Conservation (phyloP, 1,140 invertebrate genomes). For the Temnothorax longispinosus region DNA sequence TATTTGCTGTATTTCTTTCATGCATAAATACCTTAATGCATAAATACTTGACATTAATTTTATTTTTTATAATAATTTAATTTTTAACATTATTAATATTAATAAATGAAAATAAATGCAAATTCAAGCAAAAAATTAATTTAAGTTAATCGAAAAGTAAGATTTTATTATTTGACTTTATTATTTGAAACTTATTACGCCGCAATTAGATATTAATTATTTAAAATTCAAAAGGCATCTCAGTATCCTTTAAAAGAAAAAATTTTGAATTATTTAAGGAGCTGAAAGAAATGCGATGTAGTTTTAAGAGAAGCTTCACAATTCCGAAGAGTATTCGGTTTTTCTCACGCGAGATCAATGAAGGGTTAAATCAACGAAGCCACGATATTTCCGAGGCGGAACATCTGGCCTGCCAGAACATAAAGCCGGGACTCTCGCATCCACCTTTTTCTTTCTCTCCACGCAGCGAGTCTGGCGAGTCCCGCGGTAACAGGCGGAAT, state of each 20-base stretch:
- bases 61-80: not conserved
- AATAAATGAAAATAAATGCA: not conserved
- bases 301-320: not conserved
- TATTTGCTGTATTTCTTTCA: not conserved
- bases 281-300: not conserved
- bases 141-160: not conserved
- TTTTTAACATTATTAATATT: not conserved
- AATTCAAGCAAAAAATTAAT: not conserved
- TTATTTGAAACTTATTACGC: not conserved
- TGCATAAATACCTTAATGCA: not conserved
- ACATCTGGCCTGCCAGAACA: conserved; percentile 21
- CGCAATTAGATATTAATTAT: not conserved
- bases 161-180: not conserved
- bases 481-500: conserved; percentile 44
- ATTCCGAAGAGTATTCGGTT: not conserved
- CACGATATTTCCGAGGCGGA: not conserved
- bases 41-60: not conserved
- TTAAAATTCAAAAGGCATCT: not conserved
- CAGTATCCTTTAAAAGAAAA: not conserved
- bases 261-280: not conserved
- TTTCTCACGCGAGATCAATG: not conserved
- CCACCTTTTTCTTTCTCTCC: conserved; percentile 1
- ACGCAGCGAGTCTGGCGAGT: not conserved
- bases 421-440: conserved; percentile 17
- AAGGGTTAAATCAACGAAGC: conserved; percentile 36